Evolutionary conservation across 2,888 invertebrate genomes (phyloP).

Genomic region (Drosophila anomelani): DNA sequence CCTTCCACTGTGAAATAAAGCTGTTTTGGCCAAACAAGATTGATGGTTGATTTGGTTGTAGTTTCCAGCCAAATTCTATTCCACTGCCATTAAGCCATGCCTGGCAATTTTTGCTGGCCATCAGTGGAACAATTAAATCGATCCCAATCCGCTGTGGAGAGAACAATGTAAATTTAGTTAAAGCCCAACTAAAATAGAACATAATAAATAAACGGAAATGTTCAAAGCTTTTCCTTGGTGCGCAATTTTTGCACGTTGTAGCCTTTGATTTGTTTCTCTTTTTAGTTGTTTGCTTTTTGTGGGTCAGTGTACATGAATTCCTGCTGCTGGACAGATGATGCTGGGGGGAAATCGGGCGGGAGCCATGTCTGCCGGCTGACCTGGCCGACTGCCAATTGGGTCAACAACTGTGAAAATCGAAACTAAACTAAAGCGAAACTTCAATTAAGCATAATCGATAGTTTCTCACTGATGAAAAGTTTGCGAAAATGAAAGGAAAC

Average conservation of each 20-base stretch:
- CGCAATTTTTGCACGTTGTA: slow-evolving; percentile 45
- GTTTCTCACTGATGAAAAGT: slow-evolving; percentile 44
- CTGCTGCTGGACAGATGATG: slow-evolving; percentile 31
- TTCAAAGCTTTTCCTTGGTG: slow-evolving; percentile 27
- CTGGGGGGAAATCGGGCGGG: not conserved
- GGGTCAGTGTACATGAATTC: slow-evolving; percentile 15
- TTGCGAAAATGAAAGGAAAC: slow-evolving; percentile 26
- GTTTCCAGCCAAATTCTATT: slow-evolving; percentile 9
- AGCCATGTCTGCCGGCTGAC: slow-evolving; percentile 54
- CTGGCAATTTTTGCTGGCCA: slow-evolving; percentile 1
- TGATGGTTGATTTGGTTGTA: slow-evolving; percentile 38
- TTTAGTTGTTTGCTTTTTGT: slow-evolving; percentile 34
- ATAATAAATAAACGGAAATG: slow-evolving; percentile 38
- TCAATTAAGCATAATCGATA: slow-evolving; percentile 43
- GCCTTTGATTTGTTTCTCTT: slow-evolving; percentile 39
- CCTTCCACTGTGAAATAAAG: slow-evolving; percentile 10
- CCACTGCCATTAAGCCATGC: slow-evolving; percentile 3
- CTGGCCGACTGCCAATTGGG: slow-evolving; percentile 77
- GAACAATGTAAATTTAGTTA: slow-evolving; percentile 23
- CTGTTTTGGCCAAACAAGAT: slow-evolving; percentile 26
- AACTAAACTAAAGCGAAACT: slow-evolving; percentile 36
- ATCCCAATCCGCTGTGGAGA: slow-evolving; percentile 9
- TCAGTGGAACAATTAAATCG: slow-evolving; percentile 33
- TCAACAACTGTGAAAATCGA: slow-evolving; percentile 46
- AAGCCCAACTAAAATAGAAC: slow-evolving; percentile 24